Evolutionary conservation across 2,888 invertebrate genomes (phyloP), one percentile per base, ranked within the genome.

Genomic region (Fragum sueziense): DNA sequence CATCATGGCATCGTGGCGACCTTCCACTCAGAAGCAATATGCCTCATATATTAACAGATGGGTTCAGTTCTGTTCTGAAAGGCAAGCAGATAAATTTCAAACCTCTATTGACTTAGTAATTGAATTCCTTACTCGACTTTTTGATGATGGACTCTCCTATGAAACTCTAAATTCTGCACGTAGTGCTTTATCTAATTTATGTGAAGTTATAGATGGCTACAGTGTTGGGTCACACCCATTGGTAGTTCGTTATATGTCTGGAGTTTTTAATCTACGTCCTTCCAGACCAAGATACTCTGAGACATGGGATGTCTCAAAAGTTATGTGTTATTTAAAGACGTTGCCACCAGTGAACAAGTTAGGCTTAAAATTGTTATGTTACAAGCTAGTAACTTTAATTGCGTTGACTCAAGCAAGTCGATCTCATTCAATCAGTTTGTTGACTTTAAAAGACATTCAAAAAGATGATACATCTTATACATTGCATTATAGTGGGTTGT

Each of bases 1-100:
- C 72, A 73, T 84, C 52, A 4, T 83, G 20, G 33, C 65, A 14
- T 79, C 83, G n/a, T 85, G 85, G 83, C 67, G 81, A 70, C 0
- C 31, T 0, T 33, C 75, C 17, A 83, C 81, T n/a, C 67, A 79
- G 20, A 76, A 71, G 73, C 83, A 82, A 41, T 84, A 85, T 73
- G 62, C 69, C 22, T 20, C 34, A 27, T 79, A 83, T 71, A 62
- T 79, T 33, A 70, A 57, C 70, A 77, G 76, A 72, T 84, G 83
- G 81, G 14, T 80, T 17, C 27, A 67, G 14, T 54, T 70, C 52
- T 79, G 59, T 34, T 41, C 47, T 37, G 71, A 74, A 71, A 27
- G 51, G 47, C 17, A 34, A 52, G 41, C 22, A 34, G 47, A 78
- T 82, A 37, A 62, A 57, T n/a, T 74, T 76, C 41, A 52, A 34